A percentile compares a stretch with the other conserved stretches of the same genome.
These are phyloP conservation scores for Cervus canadensis DNA, from an alignment of 2,113 vertebrate species.

Conservation along the genomic window DNA sequence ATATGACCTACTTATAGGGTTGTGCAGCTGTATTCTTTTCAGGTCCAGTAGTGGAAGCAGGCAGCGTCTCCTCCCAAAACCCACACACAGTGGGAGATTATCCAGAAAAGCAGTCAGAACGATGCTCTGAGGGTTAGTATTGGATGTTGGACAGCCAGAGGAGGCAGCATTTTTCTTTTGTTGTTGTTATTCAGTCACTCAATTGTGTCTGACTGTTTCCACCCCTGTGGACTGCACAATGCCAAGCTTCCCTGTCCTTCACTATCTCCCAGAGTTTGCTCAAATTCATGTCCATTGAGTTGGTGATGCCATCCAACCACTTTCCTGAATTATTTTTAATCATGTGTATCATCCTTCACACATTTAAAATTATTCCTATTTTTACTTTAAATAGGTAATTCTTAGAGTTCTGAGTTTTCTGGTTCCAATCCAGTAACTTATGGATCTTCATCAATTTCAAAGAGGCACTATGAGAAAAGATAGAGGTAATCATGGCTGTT, in stretches of 20 bases:
- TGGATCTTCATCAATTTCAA: not conserved
- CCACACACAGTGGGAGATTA: not conserved
- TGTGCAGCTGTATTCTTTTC: not conserved
- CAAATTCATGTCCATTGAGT: not conserved
- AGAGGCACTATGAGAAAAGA: not conserved
- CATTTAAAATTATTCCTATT: not conserved
- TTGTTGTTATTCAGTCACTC: not conserved
- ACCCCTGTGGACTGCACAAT: not conserved
- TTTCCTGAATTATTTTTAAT: not conserved
- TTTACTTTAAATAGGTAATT: not conserved
- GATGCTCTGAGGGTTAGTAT: not conserved
- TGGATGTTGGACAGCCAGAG: not conserved
- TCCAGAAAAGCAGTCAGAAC: not conserved
- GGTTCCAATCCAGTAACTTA: no score
- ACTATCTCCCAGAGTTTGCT: not conserved
- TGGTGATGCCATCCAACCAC: not conserved
- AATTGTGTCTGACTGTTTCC: not conserved
- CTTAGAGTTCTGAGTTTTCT: not conserved
- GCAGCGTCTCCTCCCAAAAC: not conserved
- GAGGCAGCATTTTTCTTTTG: not conserved
- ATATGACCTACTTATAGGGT: not conserved
- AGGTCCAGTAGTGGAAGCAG: not conserved
- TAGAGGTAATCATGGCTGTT: fast-evolving
- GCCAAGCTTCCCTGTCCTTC: not conserved
- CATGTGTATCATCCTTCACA: not conserved